Evolutionary conservation across 2,888 invertebrate genomes (phyloP).

Genomic region (Nomada hirtipes): DNA sequence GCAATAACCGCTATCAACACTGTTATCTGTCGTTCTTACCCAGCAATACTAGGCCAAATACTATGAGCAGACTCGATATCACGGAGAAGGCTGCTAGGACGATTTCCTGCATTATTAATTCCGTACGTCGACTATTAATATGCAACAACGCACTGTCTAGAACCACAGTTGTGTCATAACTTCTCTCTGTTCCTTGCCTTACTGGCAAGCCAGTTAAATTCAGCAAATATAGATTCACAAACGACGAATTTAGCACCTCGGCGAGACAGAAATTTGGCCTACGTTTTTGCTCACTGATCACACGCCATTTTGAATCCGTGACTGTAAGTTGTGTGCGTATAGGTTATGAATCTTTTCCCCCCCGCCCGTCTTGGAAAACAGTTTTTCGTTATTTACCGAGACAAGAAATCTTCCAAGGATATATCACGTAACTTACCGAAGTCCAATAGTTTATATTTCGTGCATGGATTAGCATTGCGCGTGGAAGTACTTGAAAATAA

Average conservation of each 20-base stretch:
- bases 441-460: constrained; percentile 30
- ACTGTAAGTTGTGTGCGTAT: constrained; percentile 38
- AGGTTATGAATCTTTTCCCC: constrained; percentile 68
- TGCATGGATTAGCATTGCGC: not conserved
- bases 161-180: constrained; percentile 55
- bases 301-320: constrained; percentile 74
- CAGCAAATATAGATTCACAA: constrained; percentile 35
- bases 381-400: not conserved
- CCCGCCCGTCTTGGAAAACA: constrained; percentile 46
- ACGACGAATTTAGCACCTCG: constrained; percentile 45
- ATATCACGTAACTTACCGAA: constrained; percentile 64
- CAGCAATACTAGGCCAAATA: constrained; percentile 86
- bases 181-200: constrained; percentile 31
- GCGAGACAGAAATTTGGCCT: constrained; percentile 27
- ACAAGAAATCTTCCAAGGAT: constrained; percentile 8
- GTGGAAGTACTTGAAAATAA: constrained; percentile 20
- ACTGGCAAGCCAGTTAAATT: constrained; percentile 36
- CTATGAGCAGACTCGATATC: constrained; percentile 86
- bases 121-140: constrained; percentile 44
- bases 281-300: constrained; percentile 47
- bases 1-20: constrained; percentile 25
- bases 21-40: constrained; percentile 84
- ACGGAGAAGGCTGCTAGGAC: constrained; percentile 85
- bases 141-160: constrained; percentile 41
- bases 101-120: constrained; percentile 84